These are phyloP conservation scores for Alcis repandata DNA, from an alignment of 2,888 invertebrate species.

Conservation along the genomic window DNA sequence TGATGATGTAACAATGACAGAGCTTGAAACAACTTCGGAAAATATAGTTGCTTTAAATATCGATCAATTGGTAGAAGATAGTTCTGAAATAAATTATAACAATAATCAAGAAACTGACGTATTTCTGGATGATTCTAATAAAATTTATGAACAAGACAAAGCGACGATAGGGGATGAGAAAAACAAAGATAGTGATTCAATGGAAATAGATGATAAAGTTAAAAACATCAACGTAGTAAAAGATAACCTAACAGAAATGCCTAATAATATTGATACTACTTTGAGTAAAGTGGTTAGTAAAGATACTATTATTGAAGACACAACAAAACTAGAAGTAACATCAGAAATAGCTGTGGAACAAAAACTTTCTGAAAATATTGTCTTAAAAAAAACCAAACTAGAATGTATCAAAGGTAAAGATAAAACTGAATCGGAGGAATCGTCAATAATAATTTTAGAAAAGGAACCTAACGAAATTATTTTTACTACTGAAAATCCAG, in stretches of 20 bases:
- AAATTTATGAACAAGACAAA: constrained; percentile 1
- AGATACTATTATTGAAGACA: constrained; percentile 4
- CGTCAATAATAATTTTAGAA: constrained; percentile 2
- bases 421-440: not conserved
- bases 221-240: constrained; percentile 26
- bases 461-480: not conserved
- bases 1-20: not conserved
- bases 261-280: not conserved
- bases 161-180: constrained; percentile 2
- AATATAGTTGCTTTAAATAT: not conserved
- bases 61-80: not conserved
- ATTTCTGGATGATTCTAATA: not conserved
- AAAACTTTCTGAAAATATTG: not conserved
- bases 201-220: constrained; percentile 41
- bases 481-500: not conserved
- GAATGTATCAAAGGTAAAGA: not conserved
- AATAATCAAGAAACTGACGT: not conserved
- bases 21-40: not conserved
- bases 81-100: not conserved
- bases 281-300: constrained; percentile 1
- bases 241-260: not conserved
- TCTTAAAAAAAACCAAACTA: not conserved
- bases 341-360: not conserved
- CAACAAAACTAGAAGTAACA: constrained; percentile 1
- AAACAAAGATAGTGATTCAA: constrained; percentile 14